Base-by-base conservation (phyloP, 2,797 vertebrate species). In the Intellagama lesueurii region DNA sequence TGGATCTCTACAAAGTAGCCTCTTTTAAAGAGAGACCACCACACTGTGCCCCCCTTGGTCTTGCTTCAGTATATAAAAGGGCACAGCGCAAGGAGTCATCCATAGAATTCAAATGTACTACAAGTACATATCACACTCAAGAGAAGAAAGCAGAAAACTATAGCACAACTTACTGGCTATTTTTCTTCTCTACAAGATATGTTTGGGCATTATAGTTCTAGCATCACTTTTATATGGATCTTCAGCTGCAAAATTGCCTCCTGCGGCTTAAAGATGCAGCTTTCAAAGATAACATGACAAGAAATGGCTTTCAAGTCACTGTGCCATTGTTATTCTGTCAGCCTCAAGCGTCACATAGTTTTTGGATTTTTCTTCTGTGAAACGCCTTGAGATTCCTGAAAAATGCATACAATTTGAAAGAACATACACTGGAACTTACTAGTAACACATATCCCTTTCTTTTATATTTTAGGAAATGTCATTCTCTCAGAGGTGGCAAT, bases 331-430 rank as follows among this genome's bases (percentile, higher is more conserved):
- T 70, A 83, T 16, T 83, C 52, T 85, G 30, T 3, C 11, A n/a
- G 22, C 11, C 70, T 60, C 47, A n/a, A 86, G 85, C 16, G 24
- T 66, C 8, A 78, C 78, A 78, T 11, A 64, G 19, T 56, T 5
- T 40, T 70, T n/a, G 24, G 24, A 32, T 70, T 52, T 93, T 90
- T 85, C 52, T 89, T 87, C 85, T 79, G 91, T 94, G 80, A 85
- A 89, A 91, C 68, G 80, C 88, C 84, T 90, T 91, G 79, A 83
- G 28, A 88, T 81, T 0, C 91, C 19, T 87, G 90, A 92, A 88
- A 73, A 1, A 0, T 78, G 86, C 77, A 92, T 56, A 85, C 16
- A 78, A 47, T 78, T 75, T 75, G n/a, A 75, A 75, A 75, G 26
- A 24, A 78, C 4, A 5, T 26, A 49, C 44, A 47, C 7, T 14